These are phyloP conservation scores for Platycheirus albimanus DNA, from an alignment of 2,888 invertebrate genomes.

Conservation along the genomic window DNA sequence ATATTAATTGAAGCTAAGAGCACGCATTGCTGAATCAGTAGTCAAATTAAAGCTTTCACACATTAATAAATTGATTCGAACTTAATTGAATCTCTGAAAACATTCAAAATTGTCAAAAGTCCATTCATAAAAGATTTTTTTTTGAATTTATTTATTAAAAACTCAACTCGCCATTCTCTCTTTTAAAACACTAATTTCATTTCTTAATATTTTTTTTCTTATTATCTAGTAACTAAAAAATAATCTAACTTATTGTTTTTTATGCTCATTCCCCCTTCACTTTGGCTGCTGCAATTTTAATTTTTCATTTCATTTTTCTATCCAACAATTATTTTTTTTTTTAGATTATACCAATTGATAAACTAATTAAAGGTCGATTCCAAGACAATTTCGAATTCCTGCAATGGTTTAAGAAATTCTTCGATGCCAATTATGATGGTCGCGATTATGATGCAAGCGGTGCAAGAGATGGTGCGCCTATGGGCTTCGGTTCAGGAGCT, in stretches of 20 bases:
- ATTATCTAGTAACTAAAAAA: slow-evolving; percentile 3
- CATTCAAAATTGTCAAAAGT: slow-evolving; percentile 49
- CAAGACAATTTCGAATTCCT: slow-evolving; percentile 99
- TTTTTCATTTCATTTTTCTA: slow-evolving; percentile 51
- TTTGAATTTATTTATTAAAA: slow-evolving; percentile 16
- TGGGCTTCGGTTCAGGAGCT: slow-evolving; percentile 88
- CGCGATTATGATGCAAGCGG: slow-evolving; percentile 95
- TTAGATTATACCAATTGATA: slow-evolving; percentile 83
- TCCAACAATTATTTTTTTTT: slow-evolving; percentile 73
- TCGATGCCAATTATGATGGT: slow-evolving; percentile 99
- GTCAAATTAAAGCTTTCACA: background rate
- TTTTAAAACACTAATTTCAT: slow-evolving; percentile 72
- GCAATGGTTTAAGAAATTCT: slow-evolving; percentile 99
- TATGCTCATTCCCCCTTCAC: slow-evolving; percentile 40
- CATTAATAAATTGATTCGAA: background rate
- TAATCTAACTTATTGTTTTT: slow-evolving; percentile 51
- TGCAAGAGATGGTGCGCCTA: slow-evolving; percentile 92
- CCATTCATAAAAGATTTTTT: slow-evolving; percentile 6
- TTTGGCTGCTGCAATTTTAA: slow-evolving; percentile 52
- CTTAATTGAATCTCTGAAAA: background rate
- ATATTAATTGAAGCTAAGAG: too few relatives aligned
- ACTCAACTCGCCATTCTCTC: slow-evolving; percentile 64
- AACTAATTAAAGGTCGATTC: slow-evolving; percentile 97
- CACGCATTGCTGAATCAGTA: too few relatives aligned
- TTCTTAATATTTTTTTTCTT: slow-evolving; percentile 61